Conservation (phyloP, 2,888 invertebrate genomes). For the Amorpha juglandis region DNA sequence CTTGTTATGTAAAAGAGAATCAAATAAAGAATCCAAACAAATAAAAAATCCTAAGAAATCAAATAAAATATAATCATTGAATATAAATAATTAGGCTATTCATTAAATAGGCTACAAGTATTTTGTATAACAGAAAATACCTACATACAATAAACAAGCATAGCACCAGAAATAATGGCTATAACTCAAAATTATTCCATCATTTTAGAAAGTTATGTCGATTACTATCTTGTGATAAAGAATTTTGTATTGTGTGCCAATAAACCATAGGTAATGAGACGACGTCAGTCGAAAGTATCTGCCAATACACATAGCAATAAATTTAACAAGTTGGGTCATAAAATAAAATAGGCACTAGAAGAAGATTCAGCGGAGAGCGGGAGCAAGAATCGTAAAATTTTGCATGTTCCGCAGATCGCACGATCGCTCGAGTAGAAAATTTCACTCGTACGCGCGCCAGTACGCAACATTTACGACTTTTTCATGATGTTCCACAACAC, state of each 20-base stretch:
- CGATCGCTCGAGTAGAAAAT: conserved; percentile 69
- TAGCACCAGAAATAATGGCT: too few relatives aligned
- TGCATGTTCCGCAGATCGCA: conserved; percentile 67
- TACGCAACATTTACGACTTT: conserved; percentile 77
- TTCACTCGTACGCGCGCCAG: conserved; percentile 65
- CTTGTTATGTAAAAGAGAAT: too few relatives aligned
- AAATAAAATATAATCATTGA: too few relatives aligned
- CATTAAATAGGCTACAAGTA: too few relatives aligned
- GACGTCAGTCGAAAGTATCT: not conserved
- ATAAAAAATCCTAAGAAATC: too few relatives aligned
- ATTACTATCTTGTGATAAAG: too few relatives aligned
- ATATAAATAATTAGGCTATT: too few relatives aligned
- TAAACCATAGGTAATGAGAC: not conserved
- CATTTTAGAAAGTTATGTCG: too few relatives aligned
- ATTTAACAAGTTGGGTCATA: conserved; percentile 55
- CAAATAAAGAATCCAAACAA: too few relatives aligned
- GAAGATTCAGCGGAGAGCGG: conserved; percentile 48
- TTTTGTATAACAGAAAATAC: too few relatives aligned
- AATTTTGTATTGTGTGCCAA: not conserved
- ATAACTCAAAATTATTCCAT: too few relatives aligned
- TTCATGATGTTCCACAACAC: conserved; percentile 70
- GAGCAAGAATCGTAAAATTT: conserved; percentile 69
- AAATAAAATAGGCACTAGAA: conserved; percentile 53
- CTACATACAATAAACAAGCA: too few relatives aligned
- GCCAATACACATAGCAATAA: conserved; percentile 29